phyloP scores from a whole-genome alignment of 2,888 invertebrate genomes.

The Pinctada fucata region DNA sequence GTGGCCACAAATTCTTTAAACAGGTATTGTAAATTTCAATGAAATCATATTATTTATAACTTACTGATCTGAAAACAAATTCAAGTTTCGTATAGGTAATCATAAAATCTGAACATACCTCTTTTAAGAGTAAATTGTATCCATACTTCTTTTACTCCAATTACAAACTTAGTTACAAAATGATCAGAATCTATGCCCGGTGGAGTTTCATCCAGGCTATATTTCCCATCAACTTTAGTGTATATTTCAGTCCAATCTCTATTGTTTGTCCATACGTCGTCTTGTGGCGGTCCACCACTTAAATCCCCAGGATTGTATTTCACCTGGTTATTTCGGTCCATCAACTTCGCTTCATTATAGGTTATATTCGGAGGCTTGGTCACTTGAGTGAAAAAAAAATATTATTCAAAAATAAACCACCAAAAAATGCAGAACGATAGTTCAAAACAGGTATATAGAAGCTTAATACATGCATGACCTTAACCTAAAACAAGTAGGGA shows the following conservation, averaged over 20 bases:
- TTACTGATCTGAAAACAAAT: too few species aligned
- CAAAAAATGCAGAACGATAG: too few species aligned
- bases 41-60: too few species aligned
- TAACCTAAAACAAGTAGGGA: too few species aligned
- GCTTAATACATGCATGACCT: too few species aligned
- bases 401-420: too few species aligned
- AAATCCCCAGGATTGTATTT: slow-evolving; percentile 2
- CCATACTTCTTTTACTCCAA: slow-evolving; percentile 25
- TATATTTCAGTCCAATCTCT: slow-evolving; percentile 4
- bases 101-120: too few species aligned
- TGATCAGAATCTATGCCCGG: slow-evolving; percentile 2
- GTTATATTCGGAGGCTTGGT: slow-evolving; percentile 7
- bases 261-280: slow-evolving; percentile 28
- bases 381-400: slow-evolving; percentile 7
- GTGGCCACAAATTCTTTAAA: too few species aligned
- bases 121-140: background rate
- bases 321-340: slow-evolving; percentile 1
- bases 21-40: too few species aligned
- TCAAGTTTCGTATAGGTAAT: too few species aligned
- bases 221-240: slow-evolving; percentile 7
- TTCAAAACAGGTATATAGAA: too few species aligned
- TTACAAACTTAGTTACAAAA: slow-evolving; percentile 28
- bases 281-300: background rate
- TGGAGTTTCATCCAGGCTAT: background rate
- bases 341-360: slow-evolving; percentile 11